These are phyloP conservation scores for Cinclus cinclus DNA, from an alignment of 2,113 vertebrate species.

Conservation along the genomic window DNA sequence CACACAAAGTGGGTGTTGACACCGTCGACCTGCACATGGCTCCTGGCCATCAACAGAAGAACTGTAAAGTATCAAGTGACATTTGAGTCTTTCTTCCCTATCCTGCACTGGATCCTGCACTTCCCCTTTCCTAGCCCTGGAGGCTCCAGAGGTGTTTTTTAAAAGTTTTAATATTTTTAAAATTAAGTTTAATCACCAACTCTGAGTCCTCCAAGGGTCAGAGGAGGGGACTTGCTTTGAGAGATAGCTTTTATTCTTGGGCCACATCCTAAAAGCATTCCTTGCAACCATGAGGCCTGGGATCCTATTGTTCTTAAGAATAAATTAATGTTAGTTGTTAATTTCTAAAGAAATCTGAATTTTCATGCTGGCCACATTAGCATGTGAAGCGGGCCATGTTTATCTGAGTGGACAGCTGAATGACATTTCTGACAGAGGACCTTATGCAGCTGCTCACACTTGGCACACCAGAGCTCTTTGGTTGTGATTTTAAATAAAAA, in stretches of 20 bases:
- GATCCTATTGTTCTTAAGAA: neutral
- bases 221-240: neutral
- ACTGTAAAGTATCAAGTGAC: neutral
- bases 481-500: conserved; percentile 14
- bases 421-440: neutral
- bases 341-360: neutral
- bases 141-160: neutral
- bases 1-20: neutral
- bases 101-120: neutral
- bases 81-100: neutral
- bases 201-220: neutral
- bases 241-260: neutral
- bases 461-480: neutral
- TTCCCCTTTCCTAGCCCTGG: neutral
- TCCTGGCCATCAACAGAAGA: neutral
- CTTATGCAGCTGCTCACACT: neutral
- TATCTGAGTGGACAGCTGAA: neutral
- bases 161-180: neutral
- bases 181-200: neutral
- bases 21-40: neutral
- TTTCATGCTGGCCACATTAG: neutral
- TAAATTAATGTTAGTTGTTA: neutral
- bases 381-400: rapidly evolving
- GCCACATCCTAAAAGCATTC: neutral
- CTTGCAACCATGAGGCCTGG: neutral